Evolutionary conservation across 1,140 invertebrate genomes (phyloP).

Genomic region (Bombus soroeensis): DNA sequence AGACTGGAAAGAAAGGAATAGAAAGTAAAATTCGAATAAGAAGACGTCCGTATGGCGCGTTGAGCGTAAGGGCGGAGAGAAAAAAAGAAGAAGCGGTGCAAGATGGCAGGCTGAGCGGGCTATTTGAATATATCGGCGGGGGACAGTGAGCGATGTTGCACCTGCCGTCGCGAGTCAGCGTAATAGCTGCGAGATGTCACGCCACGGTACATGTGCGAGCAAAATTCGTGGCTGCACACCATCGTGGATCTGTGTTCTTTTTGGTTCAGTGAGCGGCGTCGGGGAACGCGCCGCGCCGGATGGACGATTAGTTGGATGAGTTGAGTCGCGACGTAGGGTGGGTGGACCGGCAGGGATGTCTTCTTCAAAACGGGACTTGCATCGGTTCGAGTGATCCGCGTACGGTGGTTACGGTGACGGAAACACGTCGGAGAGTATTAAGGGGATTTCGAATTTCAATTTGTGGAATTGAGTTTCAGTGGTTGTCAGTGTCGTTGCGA

Average conservation of each 20-base stretch:
- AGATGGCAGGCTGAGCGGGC: slow-evolving; percentile 65
- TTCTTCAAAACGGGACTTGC: neutral
- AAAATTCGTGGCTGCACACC: slow-evolving; percentile 49
- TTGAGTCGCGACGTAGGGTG: slow-evolving; percentile 29
- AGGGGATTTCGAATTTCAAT: neutral
- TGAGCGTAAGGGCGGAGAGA: neutral
- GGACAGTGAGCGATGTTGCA: slow-evolving; percentile 81
- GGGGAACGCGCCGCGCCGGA: slow-evolving; percentile 37
- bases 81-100: slow-evolving; percentile 56
- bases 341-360: slow-evolving; percentile 1
- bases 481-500: neutral
- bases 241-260: neutral
- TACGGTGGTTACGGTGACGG: neutral
- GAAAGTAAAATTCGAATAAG: slow-evolving; percentile 29
- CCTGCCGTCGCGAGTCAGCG: slow-evolving; percentile 77
- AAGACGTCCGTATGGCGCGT: neutral
- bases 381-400: neutral
- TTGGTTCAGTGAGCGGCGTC: slow-evolving; percentile 1
- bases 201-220: slow-evolving; percentile 64
- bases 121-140: slow-evolving; percentile 77
- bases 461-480: slow-evolving; percentile 3
- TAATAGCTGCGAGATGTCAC: slow-evolving; percentile 79
- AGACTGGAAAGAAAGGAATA: slow-evolving; percentile 31
- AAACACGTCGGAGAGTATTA: neutral
- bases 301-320: slow-evolving; percentile 50